A percentile compares a stretch with the other conserved stretches of the same genome.
phyloP scores from a whole-genome alignment of 2,797 vertebrate species.

The Alectoris magna region DNA sequence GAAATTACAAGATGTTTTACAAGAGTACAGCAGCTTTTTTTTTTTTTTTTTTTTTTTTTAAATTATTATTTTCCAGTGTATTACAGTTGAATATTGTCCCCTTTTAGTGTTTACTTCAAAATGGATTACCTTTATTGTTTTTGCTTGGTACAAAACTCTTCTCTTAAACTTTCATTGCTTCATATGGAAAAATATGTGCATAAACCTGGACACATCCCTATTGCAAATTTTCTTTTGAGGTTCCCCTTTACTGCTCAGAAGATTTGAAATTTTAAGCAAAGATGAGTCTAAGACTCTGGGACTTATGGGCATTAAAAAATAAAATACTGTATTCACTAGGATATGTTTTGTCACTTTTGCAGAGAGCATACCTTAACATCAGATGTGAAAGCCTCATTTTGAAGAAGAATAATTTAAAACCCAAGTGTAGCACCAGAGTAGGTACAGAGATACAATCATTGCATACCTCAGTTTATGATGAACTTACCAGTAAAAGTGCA shows the following conservation, averaged over 20 bases:
- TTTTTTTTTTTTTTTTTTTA: not conserved
- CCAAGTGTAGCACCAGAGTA: not conserved
- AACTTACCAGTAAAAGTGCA: not conserved
- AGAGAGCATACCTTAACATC: not conserved
- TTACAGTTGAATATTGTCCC: rapidly evolving
- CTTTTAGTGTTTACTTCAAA: not conserved
- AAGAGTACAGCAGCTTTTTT: too few relatives aligned
- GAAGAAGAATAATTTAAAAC: not conserved
- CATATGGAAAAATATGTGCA: not conserved
- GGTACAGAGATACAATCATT: not conserved
- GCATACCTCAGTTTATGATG: not conserved
- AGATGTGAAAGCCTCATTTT: not conserved
- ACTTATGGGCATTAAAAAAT: not conserved
- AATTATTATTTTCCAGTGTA: not conserved
- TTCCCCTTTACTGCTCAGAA: not conserved
- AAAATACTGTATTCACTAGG: not conserved
- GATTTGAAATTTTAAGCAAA: not conserved
- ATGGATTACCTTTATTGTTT: not conserved
- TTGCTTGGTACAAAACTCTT: not conserved
- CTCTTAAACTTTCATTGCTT: not conserved
- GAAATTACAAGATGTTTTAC: not conserved
- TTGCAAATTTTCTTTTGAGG: not conserved
- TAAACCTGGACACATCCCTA: rapidly evolving
- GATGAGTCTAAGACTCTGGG: not conserved
- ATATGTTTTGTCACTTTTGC: not conserved